Evolutionary conservation across 2,888 invertebrate species (phyloP).

Genomic region (Metacarcinus magister): DNA sequence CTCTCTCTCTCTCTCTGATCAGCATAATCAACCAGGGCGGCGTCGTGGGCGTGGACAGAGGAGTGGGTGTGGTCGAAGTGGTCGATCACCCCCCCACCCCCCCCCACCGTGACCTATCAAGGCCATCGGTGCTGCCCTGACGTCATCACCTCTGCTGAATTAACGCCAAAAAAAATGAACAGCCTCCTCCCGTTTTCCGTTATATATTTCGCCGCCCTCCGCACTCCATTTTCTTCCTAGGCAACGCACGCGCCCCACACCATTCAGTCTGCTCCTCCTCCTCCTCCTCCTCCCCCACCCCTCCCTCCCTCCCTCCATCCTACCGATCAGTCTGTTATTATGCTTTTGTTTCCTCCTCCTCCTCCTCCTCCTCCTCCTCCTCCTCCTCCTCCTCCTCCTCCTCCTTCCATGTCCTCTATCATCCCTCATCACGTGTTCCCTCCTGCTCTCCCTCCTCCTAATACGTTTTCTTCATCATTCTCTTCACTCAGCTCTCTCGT

Average conservation of each 20-base stretch:
- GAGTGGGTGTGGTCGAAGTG: conserved; percentile 27
- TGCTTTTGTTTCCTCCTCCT: not conserved
- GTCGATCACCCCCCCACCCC: not conserved
- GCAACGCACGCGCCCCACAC: not conserved
- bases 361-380: not conserved
- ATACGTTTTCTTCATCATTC: not conserved
- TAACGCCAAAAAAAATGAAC: not conserved
- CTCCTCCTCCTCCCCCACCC: not conserved
- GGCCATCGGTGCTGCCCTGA: not conserved
- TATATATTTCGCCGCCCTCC: not conserved
- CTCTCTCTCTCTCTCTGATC: not conserved
- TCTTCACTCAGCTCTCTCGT: not conserved
- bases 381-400: not conserved
- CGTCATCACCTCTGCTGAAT: not conserved
- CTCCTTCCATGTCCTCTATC: not conserved
- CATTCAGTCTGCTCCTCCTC: not conserved
- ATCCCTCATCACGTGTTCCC: not conserved
- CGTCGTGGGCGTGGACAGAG: not conserved
- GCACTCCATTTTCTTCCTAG: not conserved
- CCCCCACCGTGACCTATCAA: not conserved
- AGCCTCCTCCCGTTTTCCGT: not conserved
- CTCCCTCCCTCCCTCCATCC: too few species aligned
- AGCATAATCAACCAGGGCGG: not conserved
- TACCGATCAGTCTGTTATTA: too few species aligned
- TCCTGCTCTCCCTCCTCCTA: not conserved